Conservation (phyloP, 2,113 vertebrate species). For the Perca flavescens region DNA sequence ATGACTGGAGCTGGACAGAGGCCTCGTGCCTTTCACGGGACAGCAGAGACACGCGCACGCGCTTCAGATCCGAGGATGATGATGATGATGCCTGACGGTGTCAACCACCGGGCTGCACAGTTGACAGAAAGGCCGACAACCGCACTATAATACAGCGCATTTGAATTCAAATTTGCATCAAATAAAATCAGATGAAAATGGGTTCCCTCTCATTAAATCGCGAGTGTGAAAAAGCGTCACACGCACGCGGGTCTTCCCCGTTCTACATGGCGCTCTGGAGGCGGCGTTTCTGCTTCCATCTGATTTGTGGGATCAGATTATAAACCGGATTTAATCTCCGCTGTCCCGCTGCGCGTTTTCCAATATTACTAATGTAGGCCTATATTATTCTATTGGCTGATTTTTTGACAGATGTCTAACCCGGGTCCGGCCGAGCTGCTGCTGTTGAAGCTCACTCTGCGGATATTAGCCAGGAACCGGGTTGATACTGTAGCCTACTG, state of each 20-base stretch:
- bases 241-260: background rate
- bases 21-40: background rate
- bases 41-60: background rate
- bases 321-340: conserved; percentile 37
- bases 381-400: conserved; percentile 42
- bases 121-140: background rate
- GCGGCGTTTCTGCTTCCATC: conserved; percentile 6
- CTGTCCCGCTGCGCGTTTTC: conserved; percentile 2
- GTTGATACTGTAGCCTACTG: background rate
- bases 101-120: background rate
- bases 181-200: background rate
- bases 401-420: conserved; percentile 54
- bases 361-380: conserved; percentile 37
- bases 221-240: background rate
- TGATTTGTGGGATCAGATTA: conserved; percentile 48
- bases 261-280: conserved; percentile 34
- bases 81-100: background rate
- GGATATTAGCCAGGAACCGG: background rate
- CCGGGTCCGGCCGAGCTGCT: conserved; percentile 24
- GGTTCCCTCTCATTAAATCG: background rate
- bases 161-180: background rate
- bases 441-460: conserved; percentile 7
- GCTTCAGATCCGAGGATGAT: background rate
- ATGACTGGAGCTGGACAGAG: background rate
- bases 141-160: background rate